Evolutionary conservation across 1,140 invertebrate genomes (phyloP), one percentile per base, ranked within the genome.

Genomic region (Drosophila triauraria): DNA sequence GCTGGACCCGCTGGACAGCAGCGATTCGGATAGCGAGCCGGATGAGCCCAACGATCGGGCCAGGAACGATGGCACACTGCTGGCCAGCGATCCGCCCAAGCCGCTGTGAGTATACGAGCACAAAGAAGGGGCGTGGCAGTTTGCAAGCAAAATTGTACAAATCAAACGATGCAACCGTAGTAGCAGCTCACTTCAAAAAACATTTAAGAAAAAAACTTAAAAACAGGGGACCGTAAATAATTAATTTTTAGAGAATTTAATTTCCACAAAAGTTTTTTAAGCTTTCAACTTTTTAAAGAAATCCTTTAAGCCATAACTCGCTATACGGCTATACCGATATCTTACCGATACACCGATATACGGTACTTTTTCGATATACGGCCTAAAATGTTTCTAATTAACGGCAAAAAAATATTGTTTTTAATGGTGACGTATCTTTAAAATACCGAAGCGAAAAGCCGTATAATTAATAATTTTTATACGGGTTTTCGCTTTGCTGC

Each of bases 21-120:
- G 95, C 47, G 95, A 96, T 80, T 95, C 94, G 57, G 95, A 96
- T 79, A 95, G 95, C 6, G 95, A 95, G 82, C 94, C 94, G 7
- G 95, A 95, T 84, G 95, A 96, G 82, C 94, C 94, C 75, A 95
- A 95, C 65, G 95, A 95, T 62, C 93, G 95, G 65, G 94, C 94
- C 32, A 94, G 97, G 69, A 98, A 98, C 86, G 98, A 99, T 93
- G 98, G 98, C 56, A 99, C 98, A 1, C 94, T 99, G 32, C 94
- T 99, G 7, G 98, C 98, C 42, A 99, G 98, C 86, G 98, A 99
- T 94, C 98, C 98, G 25, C 98, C 98, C 5, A 97, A 99, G 93
- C 98, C 98, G 80, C 95, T 99, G 97, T 98, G 95, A 97, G 97
- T 96, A 90, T 96, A 90, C 20, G 15, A 42, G 51, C 64, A 67